Percentiles rank a stretch among this genome's conserved stretches.
Evolutionary conservation across 1,140 invertebrate genomes (phyloP).

Genomic region (Phenacoccus solenopsis): DNA sequence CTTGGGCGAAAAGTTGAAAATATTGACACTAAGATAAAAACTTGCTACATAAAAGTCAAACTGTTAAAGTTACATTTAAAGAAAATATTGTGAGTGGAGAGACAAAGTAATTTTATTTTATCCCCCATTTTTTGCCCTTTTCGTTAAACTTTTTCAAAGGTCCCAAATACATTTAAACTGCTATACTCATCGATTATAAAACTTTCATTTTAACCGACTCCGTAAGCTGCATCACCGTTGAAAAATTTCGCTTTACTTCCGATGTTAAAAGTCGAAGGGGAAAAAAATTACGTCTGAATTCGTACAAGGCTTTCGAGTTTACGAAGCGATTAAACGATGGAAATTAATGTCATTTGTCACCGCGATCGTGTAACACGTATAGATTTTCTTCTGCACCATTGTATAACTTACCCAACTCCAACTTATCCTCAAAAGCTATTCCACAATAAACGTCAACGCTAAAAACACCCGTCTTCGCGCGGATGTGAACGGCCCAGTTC

Average conservation of each 20-base stretch:
- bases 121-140: conserved; percentile 1
- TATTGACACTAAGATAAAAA: conserved; percentile 17
- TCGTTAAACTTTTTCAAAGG: conserved; percentile 4
- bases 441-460: too few species aligned
- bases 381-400: too few species aligned
- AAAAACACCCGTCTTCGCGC: too few species aligned
- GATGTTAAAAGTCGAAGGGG: not conserved
- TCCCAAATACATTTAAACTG: conserved; percentile 10
- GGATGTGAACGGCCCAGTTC: too few species aligned
- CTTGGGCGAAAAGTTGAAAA: not conserved
- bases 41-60: conserved; percentile 7
- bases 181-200: conserved; percentile 14
- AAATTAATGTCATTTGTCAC: too few species aligned
- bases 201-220: conserved; percentile 3
- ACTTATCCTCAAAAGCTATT: too few species aligned
- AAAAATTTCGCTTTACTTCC: not conserved
- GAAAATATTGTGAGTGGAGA: conserved; percentile 14
- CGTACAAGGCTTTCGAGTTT: too few species aligned
- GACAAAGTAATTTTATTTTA: conserved; percentile 14
- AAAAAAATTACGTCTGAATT: not conserved
- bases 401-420: too few species aligned
- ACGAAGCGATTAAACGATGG: too few species aligned
- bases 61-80: conserved; percentile 13
- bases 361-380: too few species aligned
- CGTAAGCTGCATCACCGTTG: not conserved